A percentile compares a stretch with the other conserved stretches of the same genome.
Evolutionary conservation across 2,888 invertebrate species (phyloP).

Genomic region (Euproctis similis): DNA sequence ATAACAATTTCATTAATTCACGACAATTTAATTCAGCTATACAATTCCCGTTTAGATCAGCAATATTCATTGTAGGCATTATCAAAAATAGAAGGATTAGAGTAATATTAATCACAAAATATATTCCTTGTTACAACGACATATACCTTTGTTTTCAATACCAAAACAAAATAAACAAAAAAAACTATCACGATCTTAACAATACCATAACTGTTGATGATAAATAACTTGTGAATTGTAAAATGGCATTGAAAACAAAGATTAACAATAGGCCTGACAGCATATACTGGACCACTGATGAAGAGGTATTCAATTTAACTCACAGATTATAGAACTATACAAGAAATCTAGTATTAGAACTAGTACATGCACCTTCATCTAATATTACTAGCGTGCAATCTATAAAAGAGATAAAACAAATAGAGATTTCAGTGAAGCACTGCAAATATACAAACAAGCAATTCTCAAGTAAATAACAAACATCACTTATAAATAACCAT

Average conservation of each 20-base stretch:
- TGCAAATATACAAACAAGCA: slow-evolving; percentile 33
- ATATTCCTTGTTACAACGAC: slow-evolving; percentile 69
- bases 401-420: slow-evolving; percentile 22
- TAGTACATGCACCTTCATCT: slow-evolving; percentile 20
- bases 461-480: slow-evolving; percentile 35
- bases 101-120: slow-evolving; percentile 75
- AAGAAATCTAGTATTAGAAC: slow-evolving; percentile 23
- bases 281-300: slow-evolving; percentile 66
- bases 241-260: slow-evolving; percentile 62
- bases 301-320: slow-evolving; percentile 67
- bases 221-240: slow-evolving; percentile 13
- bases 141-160: slow-evolving; percentile 60
- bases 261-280: slow-evolving; percentile 59
- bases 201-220: slow-evolving; percentile 4
- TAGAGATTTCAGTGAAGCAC: slow-evolving; percentile 21
- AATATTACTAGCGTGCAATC: slow-evolving; percentile 33
- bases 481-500: slow-evolving; percentile 33
- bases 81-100: slow-evolving; percentile 75
- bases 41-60: slow-evolving; percentile 61
- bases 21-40: slow-evolving; percentile 45
- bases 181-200: slow-evolving; percentile 6
- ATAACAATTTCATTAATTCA: too few relatives aligned
- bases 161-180: too few relatives aligned
- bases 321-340: slow-evolving; percentile 37
- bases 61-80: slow-evolving; percentile 66